Evolutionary conservation across 2,113 vertebrate genomes (phyloP), one percentile per base, ranked within the genome.

Genomic region (Polyodon spathula): DNA sequence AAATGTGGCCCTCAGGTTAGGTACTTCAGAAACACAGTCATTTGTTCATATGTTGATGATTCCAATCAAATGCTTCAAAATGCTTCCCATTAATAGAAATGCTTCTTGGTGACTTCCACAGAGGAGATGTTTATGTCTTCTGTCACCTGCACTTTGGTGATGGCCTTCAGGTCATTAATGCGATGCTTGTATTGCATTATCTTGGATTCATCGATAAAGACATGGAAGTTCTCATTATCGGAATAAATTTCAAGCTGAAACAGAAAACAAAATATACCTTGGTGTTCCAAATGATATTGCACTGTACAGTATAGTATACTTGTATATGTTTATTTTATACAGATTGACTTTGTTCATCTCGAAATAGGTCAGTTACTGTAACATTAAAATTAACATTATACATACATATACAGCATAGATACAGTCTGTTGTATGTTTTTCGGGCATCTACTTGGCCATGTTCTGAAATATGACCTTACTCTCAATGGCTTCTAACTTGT

Each of bases 241-340:
- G 85, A 85, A 67, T 81, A 85, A 60, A 90, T 85, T 81, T 90
- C 87, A 9, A 89, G 73, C 88, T 92, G 77, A 40, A 66, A 68
- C 8, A 57, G 40, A 6, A 1, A 48, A 52, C 44, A 15, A 6
- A 12, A 17, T 37, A 55, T 50, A 40, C 27, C 27, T 27, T 27
- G 27, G 27, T 27, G 3, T 27, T 27, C 27, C 27, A 27, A 27
- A 27, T 27, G 27, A 27, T 27, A 27, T 27, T 27, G 27, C 27
- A 27, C 27, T 27, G 27, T 2, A 27, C 27, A 27, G 27, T 27
- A 27, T 27, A 27, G 27, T 27, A 27, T 27, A 27, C 27, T 27
- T 27, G 27, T 27, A 27, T 27, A 27, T 27, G 27, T 27, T 27
- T 27, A 27, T 27, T 27, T 27, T 27, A 27, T 27, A 3, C 27